Evolutionary conservation across 2,888 invertebrate species (phyloP), one percentile per base, ranked within the genome.

Genomic region (Drosophila rellima): DNA sequence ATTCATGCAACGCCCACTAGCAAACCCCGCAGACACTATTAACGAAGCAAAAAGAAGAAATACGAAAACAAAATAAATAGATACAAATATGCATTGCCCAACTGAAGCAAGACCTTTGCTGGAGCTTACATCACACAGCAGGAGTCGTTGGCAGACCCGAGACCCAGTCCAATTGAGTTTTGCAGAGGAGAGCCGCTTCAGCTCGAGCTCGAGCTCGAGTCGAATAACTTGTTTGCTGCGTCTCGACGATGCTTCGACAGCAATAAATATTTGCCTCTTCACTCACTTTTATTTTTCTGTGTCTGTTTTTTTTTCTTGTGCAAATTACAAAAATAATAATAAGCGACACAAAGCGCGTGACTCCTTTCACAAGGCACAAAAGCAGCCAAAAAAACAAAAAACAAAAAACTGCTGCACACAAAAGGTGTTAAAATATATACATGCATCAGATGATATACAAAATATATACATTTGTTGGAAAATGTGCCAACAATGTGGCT

Each of bases 321-420:
- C 76, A 71, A 85, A 86, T 68, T 72, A 80, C 79, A 89, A 75
- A 76, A 80, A 73, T 73, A 74, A 75, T 74, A 76, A 74, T 71
- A 72, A 69, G 76, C 70, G 69, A 78, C 77, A 70, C 73, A 76
- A 84, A 82, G 82, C 88, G 87, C 92, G 89, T 91, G 90, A 92
- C 83, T 90, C 86, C 91, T 91, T 91, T 90, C 90, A 91, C 88
- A 87, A 83, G 88, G 47, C 51, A 63, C 48, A 74, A 73, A 40
- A 59, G 47, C 52, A 13, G 48, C 66, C 70, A 72, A 72, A 70
- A 84, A 84, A 81, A 29, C 1, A 26, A 7, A 1, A 72, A 72
- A 72, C 81, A 83, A 83, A 18, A 3, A n/a, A n/a, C n/a, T n/a
- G 47, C 69, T 78, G 77, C 74, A 87, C 73, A 89, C 84, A 88